Percentiles rank a stretch among this genome's conserved stretches.
Conservation (phyloP, 2,888 invertebrate species). For the Rotaria magnacalcarata region DNA sequence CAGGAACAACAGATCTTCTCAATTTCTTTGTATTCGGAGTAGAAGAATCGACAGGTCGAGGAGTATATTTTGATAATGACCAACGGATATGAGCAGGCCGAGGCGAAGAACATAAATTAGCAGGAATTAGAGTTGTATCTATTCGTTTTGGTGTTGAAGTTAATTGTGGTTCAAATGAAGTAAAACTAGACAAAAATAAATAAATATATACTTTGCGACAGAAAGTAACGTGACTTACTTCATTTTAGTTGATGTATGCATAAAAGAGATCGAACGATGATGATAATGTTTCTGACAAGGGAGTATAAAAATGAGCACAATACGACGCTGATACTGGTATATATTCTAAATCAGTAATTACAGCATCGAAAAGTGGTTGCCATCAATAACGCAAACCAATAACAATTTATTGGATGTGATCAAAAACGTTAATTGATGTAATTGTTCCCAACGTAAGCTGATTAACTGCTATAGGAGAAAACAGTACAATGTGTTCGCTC, state of each 20-base stretch:
- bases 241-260: not conserved
- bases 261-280: too few species aligned
- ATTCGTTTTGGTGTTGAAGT: not conserved
- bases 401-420: not conserved
- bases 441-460: not conserved
- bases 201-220: too few species aligned
- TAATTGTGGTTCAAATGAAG: not conserved
- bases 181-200: not conserved
- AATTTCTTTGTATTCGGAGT: not conserved
- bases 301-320: not conserved
- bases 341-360: not conserved
- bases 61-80: not conserved
- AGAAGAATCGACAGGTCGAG: not conserved
- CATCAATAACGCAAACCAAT: not conserved
- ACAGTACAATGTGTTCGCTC: not conserved
- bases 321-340: not conserved
- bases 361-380: not conserved
- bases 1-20: not conserved
- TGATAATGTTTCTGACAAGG: too few species aligned
- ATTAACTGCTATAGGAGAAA: not conserved
- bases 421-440: conserved; percentile 1
- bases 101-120: not conserved
- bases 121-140: not conserved
- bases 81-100: conserved; percentile 2
- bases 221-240: not conserved